Base-by-base conservation (phyloP, 2,113 vertebrate species). In the Myrmecophaga tridactyla region DNA sequence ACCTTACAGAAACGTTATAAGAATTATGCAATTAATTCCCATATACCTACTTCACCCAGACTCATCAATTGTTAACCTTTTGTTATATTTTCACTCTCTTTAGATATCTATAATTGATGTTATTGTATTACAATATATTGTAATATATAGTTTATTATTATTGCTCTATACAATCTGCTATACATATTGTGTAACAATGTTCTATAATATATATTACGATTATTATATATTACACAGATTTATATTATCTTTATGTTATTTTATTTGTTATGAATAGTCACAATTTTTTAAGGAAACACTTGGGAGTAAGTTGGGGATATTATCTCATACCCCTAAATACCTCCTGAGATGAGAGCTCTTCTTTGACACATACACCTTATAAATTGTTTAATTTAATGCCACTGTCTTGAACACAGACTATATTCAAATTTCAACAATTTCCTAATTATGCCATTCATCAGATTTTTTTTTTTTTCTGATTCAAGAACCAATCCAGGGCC, bases 361-460 rank as follows among this genome's bases (percentile, higher is more conserved):
- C 53, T 34, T 72, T 48, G 8, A 78, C 23, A 29, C 8, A 3
- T 0, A 13, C 21, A 46, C 27, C 18, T 48, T 41, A 4, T 27
- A 58, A 7, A 31, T 29, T 20, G 4, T 51, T 36, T 31, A 41
- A 9, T 14, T 15, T 41, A 12, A 20, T 6, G 4, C 39, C 11
- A 0, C 53, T 18, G 4, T 46, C 75, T 76, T 27, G 53, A 3
- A 7, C 1, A 7, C 0, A 11, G 23, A 41, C 6, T 4, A 0
- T 7, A 1, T 21, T 34, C 34, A 4, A 5, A 34, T 36, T 12
- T n/a, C 27, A 12, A 56, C 58, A 0, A 39, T 2, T 27, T 18
- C 27, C 63, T 51, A 3, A 2, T 23, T 21, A 27, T 11, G 13
- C 13, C 15, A 29, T 31, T 15, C n/a, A 3, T 1, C 51, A 46